phyloP scores from a whole-genome alignment of 1,140 invertebrate species.

The Mizuhopecten yessoensis region DNA sequence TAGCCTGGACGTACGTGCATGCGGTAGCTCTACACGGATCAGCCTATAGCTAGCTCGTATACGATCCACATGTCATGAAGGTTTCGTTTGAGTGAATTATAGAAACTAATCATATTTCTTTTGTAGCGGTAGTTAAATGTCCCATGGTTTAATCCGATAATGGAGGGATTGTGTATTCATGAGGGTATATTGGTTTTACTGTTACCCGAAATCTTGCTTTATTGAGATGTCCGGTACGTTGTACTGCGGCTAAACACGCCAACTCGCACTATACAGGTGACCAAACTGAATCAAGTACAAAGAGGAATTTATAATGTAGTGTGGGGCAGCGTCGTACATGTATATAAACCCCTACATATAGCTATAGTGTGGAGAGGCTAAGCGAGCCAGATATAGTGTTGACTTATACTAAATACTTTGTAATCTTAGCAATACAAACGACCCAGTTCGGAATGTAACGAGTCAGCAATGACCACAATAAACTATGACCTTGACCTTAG shows the following conservation, averaged over 20 bases:
- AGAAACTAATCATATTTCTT: constrained; percentile 39
- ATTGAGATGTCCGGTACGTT: background rate
- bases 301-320: too few species aligned
- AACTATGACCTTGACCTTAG: background rate
- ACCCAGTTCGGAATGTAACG: background rate
- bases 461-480: background rate
- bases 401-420: background rate
- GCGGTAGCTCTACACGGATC: background rate
- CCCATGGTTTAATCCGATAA: constrained; percentile 27
- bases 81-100: background rate
- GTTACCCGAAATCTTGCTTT: background rate
- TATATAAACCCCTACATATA: too few species aligned
- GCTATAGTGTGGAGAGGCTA: background rate
- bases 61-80: background rate
- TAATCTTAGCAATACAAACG: background rate
- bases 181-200: background rate
- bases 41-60: background rate
- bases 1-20: background rate
- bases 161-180: constrained; percentile 36
- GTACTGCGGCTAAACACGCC: background rate
- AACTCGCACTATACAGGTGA: background rate
- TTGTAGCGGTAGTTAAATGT: background rate
- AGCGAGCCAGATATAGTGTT: too few species aligned
- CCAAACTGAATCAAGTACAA: background rate
- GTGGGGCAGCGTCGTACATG: background rate